These are phyloP conservation scores for Macrosteles quadrilineatus DNA, from an alignment of 1,140 invertebrate genomes.

Conservation along the genomic window DNA sequence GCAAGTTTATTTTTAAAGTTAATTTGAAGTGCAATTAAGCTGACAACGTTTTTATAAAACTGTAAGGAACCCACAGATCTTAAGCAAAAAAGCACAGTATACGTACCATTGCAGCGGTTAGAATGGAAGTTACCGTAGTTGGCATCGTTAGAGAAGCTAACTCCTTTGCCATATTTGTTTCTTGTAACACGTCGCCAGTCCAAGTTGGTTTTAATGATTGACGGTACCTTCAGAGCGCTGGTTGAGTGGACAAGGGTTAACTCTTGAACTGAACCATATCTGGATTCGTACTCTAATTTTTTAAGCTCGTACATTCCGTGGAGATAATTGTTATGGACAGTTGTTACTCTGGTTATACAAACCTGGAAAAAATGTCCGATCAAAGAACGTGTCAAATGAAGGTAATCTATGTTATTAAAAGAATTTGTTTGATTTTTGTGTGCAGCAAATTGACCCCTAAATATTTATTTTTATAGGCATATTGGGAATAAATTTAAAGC, in stretches of 20 bases:
- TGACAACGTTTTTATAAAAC: no score
- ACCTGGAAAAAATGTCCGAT: constrained; percentile 15
- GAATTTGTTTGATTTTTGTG: no score
- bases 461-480: no score
- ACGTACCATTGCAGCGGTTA: constrained; percentile 3
- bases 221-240: not conserved
- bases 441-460: no score
- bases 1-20: no score
- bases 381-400: no score
- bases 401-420: no score
- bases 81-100: no score
- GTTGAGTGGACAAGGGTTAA: not conserved
- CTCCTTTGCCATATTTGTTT: constrained; percentile 10
- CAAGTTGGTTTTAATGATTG: constrained; percentile 17
- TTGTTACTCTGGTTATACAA: not conserved
- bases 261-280: not conserved
- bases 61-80: no score
- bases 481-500: no score
- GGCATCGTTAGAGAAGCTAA: constrained; percentile 18
- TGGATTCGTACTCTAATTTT: constrained; percentile 16
- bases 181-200: constrained; percentile 8
- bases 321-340: not conserved
- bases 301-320: constrained; percentile 20
- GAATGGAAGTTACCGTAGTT: constrained; percentile 1
- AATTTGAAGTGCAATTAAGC: no score